phyloP scores from a whole-genome alignment of 2,888 invertebrate genomes.

The Diploptera punctata region DNA sequence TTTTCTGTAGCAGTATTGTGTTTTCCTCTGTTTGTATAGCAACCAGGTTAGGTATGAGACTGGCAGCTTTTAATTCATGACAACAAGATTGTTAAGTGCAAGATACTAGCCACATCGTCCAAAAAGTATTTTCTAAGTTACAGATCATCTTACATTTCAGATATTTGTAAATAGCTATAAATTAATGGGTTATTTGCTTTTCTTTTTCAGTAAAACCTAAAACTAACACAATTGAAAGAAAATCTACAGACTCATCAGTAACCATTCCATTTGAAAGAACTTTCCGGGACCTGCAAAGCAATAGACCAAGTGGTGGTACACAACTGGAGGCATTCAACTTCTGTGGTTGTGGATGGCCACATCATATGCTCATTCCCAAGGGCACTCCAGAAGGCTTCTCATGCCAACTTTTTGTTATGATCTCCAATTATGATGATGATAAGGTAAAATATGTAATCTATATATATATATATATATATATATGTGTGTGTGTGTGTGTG shows the following conservation, averaged over 20 bases:
- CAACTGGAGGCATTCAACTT: slow-evolving; percentile 68
- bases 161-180: background rate
- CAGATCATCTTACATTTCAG: background rate
- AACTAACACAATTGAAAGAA: slow-evolving; percentile 68
- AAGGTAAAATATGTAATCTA: too few relatives aligned
- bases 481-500: too few relatives aligned
- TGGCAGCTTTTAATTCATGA: too few relatives aligned
- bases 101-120: too few relatives aligned
- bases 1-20: too few relatives aligned
- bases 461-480: too few relatives aligned
- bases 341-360: slow-evolving; percentile 80
- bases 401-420: slow-evolving; percentile 49
- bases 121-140: too few relatives aligned
- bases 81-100: too few relatives aligned
- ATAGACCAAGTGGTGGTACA: slow-evolving; percentile 63
- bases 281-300: slow-evolving; percentile 72
- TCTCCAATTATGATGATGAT: slow-evolving; percentile 48
- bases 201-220: slow-evolving; percentile 67
- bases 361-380: slow-evolving; percentile 64
- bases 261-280: slow-evolving; percentile 84
- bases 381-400: slow-evolving; percentile 52
- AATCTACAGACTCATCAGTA: slow-evolving; percentile 75
- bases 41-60: too few relatives aligned
- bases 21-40: too few relatives aligned
- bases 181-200: slow-evolving; percentile 3